Base-by-base conservation (phyloP, 1,140 invertebrate species). In the Nephotettix cincticeps region DNA sequence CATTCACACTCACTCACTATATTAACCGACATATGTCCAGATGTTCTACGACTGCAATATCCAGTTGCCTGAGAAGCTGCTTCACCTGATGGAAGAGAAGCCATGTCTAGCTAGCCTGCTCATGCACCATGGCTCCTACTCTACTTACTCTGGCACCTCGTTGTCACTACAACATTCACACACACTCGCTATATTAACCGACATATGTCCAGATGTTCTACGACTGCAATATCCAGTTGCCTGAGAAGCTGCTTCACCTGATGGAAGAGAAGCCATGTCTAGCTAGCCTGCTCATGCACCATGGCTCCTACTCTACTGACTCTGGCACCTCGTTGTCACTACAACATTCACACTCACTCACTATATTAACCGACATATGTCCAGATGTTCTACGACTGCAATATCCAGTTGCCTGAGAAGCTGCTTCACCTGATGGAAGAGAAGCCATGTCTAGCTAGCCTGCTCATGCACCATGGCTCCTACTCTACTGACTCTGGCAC, bases 181-280 rank as follows among this genome's bases (percentile, higher is more conserved):
- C n/a, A n/a, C n/a, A n/a, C n/a, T n/a, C n/a, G n/a, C n/a, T n/a
- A n/a, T n/a, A n/a, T n/a, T n/a, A n/a, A n/a, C n/a, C n/a, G n/a
- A n/a, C n/a, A n/a, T n/a, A n/a, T n/a, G n/a, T 67, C 13, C 51
- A 74, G 74, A 58, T 75, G 14, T 71, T 75, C 30, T 75, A 73
- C 61, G 69, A 75, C 40, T 66, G 56, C 27, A 54, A 58, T 14
- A 64, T 67, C 14, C 23, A 64, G 25, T 63, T 73, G 23, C 66
- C 71, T 19, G 69, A 71, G 30, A 58, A 65, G 29, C 36, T 74
- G 1, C 29, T 71, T 19, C 58, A 54, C 25, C 65, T 13, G 32
- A 51, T 47, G 29, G 43, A 19, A 58, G 30, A 21, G 43, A 27
- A 23, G 9, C 51, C 61, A 17, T 74, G 70, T 29, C 36, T 74